phyloP scores from a whole-genome alignment of 2,888 invertebrate species.

The Spisula solida region DNA sequence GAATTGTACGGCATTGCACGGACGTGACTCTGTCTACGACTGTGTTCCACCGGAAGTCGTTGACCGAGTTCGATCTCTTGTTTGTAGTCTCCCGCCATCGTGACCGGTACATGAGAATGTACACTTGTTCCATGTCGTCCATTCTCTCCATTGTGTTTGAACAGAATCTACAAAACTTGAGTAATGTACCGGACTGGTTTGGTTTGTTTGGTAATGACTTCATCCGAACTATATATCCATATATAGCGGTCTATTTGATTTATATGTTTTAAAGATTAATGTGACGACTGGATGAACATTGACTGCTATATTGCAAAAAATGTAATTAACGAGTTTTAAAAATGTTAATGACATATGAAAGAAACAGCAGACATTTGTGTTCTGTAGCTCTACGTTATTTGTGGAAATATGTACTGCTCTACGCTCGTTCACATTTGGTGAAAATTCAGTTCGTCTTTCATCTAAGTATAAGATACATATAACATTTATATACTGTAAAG shows the following conservation, averaged over 20 bases:
- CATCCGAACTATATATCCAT: neutral
- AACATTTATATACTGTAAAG: no score
- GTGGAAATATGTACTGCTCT: no score
- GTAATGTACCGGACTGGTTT: neutral
- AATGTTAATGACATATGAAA: no score
- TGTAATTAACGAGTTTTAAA: no score
- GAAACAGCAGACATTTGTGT: no score
- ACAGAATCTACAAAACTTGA: neutral
- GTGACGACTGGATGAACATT: neutral
- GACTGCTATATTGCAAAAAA: neutral
- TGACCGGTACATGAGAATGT: neutral
- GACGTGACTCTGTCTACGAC: neutral
- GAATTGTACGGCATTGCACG: neutral
- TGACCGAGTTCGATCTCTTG: neutral
- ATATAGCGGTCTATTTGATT: neutral
- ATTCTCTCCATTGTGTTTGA: neutral
- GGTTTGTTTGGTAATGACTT: neutral
- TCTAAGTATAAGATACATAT: no score
- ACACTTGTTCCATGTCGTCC: constrained; percentile 5
- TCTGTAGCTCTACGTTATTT: no score
- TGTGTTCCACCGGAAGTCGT: neutral
- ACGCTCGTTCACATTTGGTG: no score
- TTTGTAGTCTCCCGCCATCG: neutral
- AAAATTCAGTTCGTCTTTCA: no score
- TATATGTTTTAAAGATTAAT: neutral